Evolutionary conservation across 2,888 invertebrate species (phyloP).

Genomic region (Dicyrtomina minuta): DNA sequence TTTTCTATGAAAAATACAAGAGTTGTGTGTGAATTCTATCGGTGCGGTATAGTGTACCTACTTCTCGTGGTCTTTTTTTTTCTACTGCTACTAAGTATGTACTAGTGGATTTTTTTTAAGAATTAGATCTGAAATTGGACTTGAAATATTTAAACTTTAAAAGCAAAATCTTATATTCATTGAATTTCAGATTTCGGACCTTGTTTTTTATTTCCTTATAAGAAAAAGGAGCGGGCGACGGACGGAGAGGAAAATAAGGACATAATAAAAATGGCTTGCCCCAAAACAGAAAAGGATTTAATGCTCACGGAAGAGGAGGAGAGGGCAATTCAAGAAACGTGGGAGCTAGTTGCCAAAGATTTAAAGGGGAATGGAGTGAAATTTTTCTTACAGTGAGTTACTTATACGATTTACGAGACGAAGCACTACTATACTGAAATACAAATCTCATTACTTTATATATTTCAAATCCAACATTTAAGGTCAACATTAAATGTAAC

Average conservation of each 20-base stretch:
- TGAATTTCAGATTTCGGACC: too few species aligned
- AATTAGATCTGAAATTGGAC: too few species aligned
- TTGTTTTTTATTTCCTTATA: too few species aligned
- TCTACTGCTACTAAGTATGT: too few species aligned
- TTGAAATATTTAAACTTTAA: too few species aligned
- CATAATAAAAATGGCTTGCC: too few species aligned
- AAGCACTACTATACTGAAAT: background rate
- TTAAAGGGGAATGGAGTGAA: constrained; percentile 58
- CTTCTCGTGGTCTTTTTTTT: too few species aligned
- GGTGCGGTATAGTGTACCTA: too few species aligned
- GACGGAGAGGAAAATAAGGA: background rate
- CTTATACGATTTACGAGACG: background rate
- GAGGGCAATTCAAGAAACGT: constrained; percentile 58
- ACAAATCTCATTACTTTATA: background rate
- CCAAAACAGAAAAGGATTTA: background rate
- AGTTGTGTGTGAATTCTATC: too few species aligned
- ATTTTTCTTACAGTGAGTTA: constrained; percentile 59
- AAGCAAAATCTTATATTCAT: too few species aligned
- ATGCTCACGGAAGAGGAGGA: constrained; percentile 55
- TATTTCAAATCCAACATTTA: background rate
- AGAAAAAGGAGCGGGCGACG: background rate
- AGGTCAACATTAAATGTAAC: background rate
- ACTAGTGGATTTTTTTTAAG: too few species aligned
- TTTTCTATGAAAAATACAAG: too few species aligned
- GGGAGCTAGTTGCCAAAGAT: constrained; percentile 59